phyloP scores from a whole-genome alignment of 2,888 invertebrate genomes.

The Octonoba sinensis region DNA sequence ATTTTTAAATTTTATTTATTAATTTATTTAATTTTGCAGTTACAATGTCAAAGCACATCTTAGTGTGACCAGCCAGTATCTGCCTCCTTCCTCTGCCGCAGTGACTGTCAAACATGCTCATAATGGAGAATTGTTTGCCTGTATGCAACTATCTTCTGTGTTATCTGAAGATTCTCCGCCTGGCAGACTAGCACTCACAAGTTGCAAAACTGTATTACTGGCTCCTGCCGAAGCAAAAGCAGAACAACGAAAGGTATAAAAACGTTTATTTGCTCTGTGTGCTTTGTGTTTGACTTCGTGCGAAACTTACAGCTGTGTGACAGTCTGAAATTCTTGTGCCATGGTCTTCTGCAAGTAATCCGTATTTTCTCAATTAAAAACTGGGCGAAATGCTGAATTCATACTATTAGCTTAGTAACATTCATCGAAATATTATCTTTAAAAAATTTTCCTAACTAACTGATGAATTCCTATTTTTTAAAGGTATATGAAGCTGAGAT shows the following conservation, averaged over 20 bases:
- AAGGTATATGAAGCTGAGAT: slow-evolving; percentile 81
- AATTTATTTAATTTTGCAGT: slow-evolving; percentile 70
- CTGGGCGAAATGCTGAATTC: no score
- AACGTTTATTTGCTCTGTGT: no score
- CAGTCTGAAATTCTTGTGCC: no score
- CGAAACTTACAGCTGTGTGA: no score
- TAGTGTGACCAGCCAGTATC: slow-evolving; percentile 78
- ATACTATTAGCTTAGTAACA: no score
- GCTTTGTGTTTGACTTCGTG: no score
- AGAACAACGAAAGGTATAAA: slow-evolving; percentile 33
- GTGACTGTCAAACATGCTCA: slow-evolving; percentile 83
- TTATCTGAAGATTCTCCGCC: slow-evolving; percentile 86
- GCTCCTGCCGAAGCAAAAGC: slow-evolving; percentile 69
- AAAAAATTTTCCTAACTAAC: no score
- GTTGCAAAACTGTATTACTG: slow-evolving; percentile 80
- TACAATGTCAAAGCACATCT: slow-evolving; percentile 79
- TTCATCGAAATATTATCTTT: no score
- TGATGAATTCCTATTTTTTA: neutral
- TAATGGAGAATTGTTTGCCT: slow-evolving; percentile 82
- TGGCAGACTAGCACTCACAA: slow-evolving; percentile 83
- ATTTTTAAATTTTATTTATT: no score
- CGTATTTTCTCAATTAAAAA: no score
- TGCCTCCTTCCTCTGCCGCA: slow-evolving; percentile 75
- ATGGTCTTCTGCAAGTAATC: no score
- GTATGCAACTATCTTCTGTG: slow-evolving; percentile 80